Base-by-base conservation (phyloP, 2,113 vertebrate species). In the Galbula dea region DNA sequence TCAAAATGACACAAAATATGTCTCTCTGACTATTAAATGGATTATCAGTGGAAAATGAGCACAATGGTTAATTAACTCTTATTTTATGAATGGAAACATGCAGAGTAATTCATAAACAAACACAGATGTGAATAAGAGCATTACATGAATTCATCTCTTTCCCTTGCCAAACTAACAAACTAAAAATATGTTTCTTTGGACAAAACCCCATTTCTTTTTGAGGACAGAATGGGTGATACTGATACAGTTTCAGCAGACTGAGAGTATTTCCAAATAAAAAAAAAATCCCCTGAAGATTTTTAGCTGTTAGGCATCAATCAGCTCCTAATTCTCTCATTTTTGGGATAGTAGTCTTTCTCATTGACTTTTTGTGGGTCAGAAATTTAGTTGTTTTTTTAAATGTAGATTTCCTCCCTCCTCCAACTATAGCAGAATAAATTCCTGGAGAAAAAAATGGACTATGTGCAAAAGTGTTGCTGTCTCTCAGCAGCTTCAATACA, bases 81-180 rank as follows among this genome's bases (percentile, higher is more conserved):
- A 30, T 83, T 95, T 94, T 90, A 86, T 93, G 76, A 94, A 88
- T 59, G 61, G 13, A 79, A n/a, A 63, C 17, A 63, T 74, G 62
- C 55, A 72, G 30, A 36, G 51, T 67, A 67, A 83, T 93, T 95
- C 69, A 83, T 83, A 95, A 96, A 94, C 72, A 96, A 91, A 74
- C 63, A 63, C 51, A 88, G 83, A 88, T 83, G 75, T 83, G 39
- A 71, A 86, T 91, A 94, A 81, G 16, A 89, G 63, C 59, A 83
- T 59, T 67, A n/a, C 83, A 83, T 58, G 26, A 90, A 94, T 91
- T 86, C 71, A 59, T 69, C 36, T 75, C 23, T 77, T 79, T 55
- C 51, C 19, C 21, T 77, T 88, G 88, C 75, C 90, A 95, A 81
- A 88, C 37, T 54, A 51, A 76, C 85, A 91, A 78, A 72, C 79